Base-by-base conservation (phyloP, 1,140 invertebrate species). In the Lepidurus arcticus region DNA sequence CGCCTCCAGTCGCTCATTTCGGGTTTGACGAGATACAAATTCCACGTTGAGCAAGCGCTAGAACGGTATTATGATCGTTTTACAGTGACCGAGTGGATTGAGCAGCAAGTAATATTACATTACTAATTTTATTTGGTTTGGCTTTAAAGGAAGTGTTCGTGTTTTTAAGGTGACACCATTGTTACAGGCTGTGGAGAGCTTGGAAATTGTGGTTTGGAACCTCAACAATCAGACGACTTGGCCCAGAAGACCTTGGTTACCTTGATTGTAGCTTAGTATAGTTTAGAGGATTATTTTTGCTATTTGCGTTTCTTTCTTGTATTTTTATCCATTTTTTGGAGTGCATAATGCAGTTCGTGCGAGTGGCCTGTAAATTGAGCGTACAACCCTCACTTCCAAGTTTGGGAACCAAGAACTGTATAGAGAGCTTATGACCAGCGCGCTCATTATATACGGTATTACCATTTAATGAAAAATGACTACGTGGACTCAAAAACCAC, bases 1-100 rank as follows among this genome's bases (percentile, higher is more conserved):
- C 11, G 47, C 24, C 5, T 76, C 34, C 24, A 45, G 43, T 76
- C 43, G 43, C 75, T 76, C 24, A 34, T 47, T 26, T 26, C 43
- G 4, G 75, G 43, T 21, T 45, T 76, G 42, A 76, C 16, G 1
- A 47, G 47, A 1, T 44, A 45, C 34, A 47, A 44, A 16, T 47
- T 44, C 24, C 75, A 76, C 10, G 44, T 76, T 21, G 44, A 34
- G 21, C 10, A 34, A 47, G 75, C 75, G 0, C 16, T 76, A n/a
- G 24, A 16, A 11, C 75, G 43, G 11, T 45, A 45, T 47, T 76
- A 42, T 47, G 75, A 76, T 43, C 24, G 16, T n/a, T 42, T 44
- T 43, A 76, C 42, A 1, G 75, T 76, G 21, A 1, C 34, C 7
- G 75, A 76, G 42, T 76, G 75, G 75, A 42, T 42, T 9, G 42